Conservation (phyloP, 2,888 invertebrate species). For the Zaprionus lineosus region DNA sequence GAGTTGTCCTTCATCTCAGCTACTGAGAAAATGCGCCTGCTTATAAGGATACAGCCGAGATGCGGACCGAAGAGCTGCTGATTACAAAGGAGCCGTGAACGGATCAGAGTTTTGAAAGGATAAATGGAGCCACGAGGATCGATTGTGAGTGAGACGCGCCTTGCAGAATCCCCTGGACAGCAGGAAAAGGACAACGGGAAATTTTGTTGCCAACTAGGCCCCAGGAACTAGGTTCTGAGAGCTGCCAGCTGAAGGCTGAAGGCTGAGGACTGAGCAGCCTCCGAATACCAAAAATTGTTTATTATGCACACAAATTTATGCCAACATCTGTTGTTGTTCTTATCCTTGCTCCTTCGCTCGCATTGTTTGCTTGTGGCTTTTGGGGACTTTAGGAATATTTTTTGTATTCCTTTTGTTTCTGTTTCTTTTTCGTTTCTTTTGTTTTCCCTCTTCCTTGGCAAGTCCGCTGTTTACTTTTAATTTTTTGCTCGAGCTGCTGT, state of each 20-base stretch:
- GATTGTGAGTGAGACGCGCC: no score
- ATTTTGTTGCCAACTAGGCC: no score
- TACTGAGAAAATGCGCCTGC: no score
- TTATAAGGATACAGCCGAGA: no score
- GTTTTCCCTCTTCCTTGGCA: constrained; percentile 21
- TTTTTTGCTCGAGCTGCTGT: constrained; percentile 63
- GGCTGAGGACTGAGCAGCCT: constrained; percentile 22
- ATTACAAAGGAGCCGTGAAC: no score
- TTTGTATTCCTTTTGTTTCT: not conserved
- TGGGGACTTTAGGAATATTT: constrained; percentile 1
- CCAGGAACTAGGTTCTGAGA: not conserved
- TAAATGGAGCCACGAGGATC: no score
- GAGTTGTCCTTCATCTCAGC: no score
- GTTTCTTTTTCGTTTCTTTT: not conserved
- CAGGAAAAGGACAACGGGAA: no score
- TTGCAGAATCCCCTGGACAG: no score
- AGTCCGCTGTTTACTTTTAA: constrained; percentile 63
- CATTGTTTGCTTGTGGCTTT: constrained; percentile 32
- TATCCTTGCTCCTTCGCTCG: constrained; percentile 34
- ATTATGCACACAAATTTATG: constrained; percentile 71
- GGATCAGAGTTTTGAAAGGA: no score
- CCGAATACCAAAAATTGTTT: no score
- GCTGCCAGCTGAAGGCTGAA: not conserved
- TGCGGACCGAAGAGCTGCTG: no score
- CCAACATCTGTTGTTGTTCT: constrained; percentile 64